Evolutionary conservation across 1,140 invertebrate genomes (phyloP).

Genomic region (Penaeus vannamei): DNA sequence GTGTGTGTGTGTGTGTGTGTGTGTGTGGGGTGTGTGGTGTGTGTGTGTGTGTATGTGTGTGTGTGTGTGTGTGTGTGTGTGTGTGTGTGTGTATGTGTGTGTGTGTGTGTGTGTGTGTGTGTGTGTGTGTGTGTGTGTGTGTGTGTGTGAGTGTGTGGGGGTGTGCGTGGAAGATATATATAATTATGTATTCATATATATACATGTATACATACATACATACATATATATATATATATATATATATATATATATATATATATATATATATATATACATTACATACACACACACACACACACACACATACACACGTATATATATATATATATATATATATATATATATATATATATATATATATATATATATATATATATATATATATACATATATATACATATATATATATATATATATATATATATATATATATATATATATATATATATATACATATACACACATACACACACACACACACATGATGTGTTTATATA

Average conservation of each 20-base stretch:
- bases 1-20: conserved; percentile 11
- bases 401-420: conserved; percentile 26
- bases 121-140: conserved; percentile 18
- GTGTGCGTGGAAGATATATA: no score
- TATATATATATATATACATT: background rate
- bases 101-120: conserved; percentile 34
- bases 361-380: background rate
- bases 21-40: no score
- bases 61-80: conserved; percentile 13
- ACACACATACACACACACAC: no score
- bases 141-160: no score
- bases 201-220: background rate
- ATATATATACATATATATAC: conserved; percentile 17
- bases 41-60: conserved; percentile 14
- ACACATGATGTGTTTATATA: no score
- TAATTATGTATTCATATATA: background rate
- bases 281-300: conserved; percentile 11
- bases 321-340: no score
- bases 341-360: no score
- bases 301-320: background rate
- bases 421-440: conserved; percentile 7
- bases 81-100: conserved; percentile 34
- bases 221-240: background rate
- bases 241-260: background rate
- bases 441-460: background rate